Percentiles rank a stretch among this genome's conserved stretches.
Conservation (phyloP, 1,140 invertebrate species). For the Drosophila littoralis region DNA sequence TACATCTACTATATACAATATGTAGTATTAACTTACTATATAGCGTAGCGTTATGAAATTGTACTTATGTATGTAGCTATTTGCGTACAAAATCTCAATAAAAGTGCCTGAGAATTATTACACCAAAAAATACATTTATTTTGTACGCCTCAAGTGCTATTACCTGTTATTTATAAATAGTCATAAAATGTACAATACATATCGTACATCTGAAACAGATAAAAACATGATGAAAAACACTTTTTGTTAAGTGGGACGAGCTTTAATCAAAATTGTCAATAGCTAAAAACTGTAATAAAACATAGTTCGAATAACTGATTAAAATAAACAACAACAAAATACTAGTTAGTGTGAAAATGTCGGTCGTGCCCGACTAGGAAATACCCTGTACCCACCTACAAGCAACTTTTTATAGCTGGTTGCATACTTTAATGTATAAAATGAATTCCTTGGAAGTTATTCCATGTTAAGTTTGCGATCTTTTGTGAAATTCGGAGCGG, state of each 20-base stretch:
- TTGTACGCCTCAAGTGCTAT: constrained; percentile 1
- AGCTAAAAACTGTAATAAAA: constrained; percentile 32
- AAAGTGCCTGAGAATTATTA: constrained; percentile 71
- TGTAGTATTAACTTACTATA: background rate
- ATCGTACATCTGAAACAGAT: constrained; percentile 18
- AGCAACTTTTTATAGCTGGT: too few species aligned
- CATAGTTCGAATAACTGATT: constrained; percentile 4
- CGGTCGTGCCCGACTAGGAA: background rate
- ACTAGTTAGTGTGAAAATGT: background rate
- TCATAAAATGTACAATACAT: constrained; percentile 18
- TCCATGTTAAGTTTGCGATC: too few species aligned
- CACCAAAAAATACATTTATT: constrained; percentile 15
- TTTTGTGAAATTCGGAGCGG: too few species aligned
- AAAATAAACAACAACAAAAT: background rate
- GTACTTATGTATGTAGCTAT: constrained; percentile 45
- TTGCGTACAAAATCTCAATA: constrained; percentile 73
- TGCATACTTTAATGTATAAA: too few species aligned
- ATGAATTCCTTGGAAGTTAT: too few species aligned
- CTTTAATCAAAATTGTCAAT: constrained; percentile 62
- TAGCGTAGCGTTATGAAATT: constrained; percentile 49
- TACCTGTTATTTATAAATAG: constrained; percentile 19
- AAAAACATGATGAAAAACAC: constrained; percentile 40
- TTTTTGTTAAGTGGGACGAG: constrained; percentile 15
- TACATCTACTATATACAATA: constrained; percentile 34
- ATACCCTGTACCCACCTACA: background rate